phyloP scores from a whole-genome alignment of 2,888 invertebrate genomes.

The Desoria tigrina region DNA sequence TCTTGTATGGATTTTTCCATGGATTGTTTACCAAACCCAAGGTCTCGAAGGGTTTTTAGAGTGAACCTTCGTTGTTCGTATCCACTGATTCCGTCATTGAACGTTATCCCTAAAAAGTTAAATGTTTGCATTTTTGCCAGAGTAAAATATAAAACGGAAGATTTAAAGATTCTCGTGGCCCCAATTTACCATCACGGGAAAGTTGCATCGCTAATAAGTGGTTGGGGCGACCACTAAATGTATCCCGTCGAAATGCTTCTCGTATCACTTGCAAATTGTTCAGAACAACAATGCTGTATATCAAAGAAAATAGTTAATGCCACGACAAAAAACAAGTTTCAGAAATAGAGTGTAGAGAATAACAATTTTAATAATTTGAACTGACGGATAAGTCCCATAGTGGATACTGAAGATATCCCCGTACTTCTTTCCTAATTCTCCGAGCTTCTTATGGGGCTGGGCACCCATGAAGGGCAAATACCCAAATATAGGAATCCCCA shows the following conservation, averaged over 20 bases:
- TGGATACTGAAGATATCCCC: conserved; percentile 44
- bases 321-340: too few relatives aligned
- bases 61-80: conserved; percentile 41
- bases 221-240: conserved; percentile 43
- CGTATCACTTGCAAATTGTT: conserved; percentile 38
- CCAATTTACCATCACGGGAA: conserved; percentile 32
- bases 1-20: conserved; percentile 41
- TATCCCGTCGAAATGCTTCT: conserved; percentile 32
- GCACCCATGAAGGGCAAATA: conserved; percentile 41
- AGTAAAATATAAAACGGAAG: not conserved
- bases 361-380: not conserved
- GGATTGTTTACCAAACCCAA: conserved; percentile 43
- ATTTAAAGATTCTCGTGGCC: not conserved
- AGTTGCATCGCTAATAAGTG: conserved; percentile 41
- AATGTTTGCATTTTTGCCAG: not conserved
- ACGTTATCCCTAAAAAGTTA: conserved; percentile 36
- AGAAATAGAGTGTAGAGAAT: not conserved
- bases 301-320: not conserved
- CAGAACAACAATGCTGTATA: conserved; percentile 39
- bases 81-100: conserved; percentile 34
- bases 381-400: conserved; percentile 41
- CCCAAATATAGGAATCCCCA: conserved; percentile 40
- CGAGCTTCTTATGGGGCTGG: conserved; percentile 35
- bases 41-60: conserved; percentile 39
- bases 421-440: conserved; percentile 40